These are phyloP conservation scores for Gisinianus flammeolus DNA, from an alignment of 2,888 invertebrate genomes.

Conservation along the genomic window DNA sequence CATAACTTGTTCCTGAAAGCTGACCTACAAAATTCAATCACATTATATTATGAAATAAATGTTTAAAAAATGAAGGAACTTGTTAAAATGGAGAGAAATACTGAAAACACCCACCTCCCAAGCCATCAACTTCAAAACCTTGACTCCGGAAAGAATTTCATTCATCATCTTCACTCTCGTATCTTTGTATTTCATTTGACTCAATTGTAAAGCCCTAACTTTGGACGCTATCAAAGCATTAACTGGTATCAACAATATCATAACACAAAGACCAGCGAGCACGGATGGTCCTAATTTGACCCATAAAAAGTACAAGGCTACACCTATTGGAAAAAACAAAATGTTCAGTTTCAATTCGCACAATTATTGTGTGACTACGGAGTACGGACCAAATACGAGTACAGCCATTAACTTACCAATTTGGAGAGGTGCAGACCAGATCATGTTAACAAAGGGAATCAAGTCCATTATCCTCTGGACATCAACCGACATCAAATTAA, in stretches of 20 bases:
- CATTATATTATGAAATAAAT: background rate
- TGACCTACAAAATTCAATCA: conserved; percentile 16
- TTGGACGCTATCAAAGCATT: conserved; percentile 84
- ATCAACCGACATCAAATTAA: conserved; percentile 89
- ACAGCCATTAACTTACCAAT: too few species aligned
- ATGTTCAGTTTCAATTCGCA: too few species aligned
- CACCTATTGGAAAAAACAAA: too few species aligned
- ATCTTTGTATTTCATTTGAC: conserved; percentile 93
- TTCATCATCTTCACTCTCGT: conserved; percentile 92
- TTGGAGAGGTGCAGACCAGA: conserved; percentile 79
- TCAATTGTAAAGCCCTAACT: conserved; percentile 79
- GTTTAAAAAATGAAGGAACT: conserved; percentile 67
- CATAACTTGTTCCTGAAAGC: conserved; percentile 65
- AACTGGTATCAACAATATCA: conserved; percentile 89
- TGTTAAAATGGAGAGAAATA: conserved; percentile 62
- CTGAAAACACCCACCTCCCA: background rate
- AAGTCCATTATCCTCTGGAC: conserved; percentile 87
- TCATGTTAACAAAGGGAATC: conserved; percentile 62
- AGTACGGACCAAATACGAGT: too few species aligned
- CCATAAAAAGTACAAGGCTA: conserved; percentile 86
- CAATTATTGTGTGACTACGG: too few species aligned
- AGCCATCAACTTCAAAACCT: conserved; percentile 64
- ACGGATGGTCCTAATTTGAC: conserved; percentile 76
- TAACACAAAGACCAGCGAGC: conserved; percentile 88
- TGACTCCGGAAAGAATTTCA: conserved; percentile 90